Conservation (phyloP, 2,113 vertebrate genomes). For the Poeciliopsis turrubarensis region DNA sequence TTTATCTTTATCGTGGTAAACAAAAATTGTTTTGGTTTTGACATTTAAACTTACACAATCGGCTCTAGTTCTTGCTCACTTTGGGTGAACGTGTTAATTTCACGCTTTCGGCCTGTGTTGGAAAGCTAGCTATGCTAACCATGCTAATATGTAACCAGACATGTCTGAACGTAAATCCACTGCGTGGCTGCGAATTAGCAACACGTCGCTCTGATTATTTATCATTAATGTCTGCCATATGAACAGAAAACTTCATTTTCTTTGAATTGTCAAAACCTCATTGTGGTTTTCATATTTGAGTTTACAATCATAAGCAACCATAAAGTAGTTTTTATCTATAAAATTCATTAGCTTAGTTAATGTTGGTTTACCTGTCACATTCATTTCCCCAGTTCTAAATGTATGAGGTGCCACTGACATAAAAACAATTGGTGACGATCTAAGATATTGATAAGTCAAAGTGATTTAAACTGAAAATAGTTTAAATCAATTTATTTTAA, state of each 20-base stretch:
- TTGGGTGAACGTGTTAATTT: background rate
- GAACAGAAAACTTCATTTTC: background rate
- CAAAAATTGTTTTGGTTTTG: rapidly evolving
- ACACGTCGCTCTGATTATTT: rapidly evolving
- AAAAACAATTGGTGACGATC: too few relatives aligned
- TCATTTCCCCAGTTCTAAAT: too few relatives aligned
- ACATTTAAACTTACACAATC: background rate
- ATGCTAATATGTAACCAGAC: constrained; percentile 16
- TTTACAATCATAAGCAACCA: background rate
- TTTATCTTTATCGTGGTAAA: background rate
- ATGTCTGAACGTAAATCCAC: constrained; percentile 43
- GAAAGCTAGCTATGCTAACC: constrained; percentile 33
- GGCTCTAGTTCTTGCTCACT: rapidly evolving
- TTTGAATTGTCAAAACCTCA: too few relatives aligned
- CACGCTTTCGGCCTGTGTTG: constrained; percentile 14
- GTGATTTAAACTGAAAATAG: too few relatives aligned
- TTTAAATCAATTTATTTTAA: too few relatives aligned
- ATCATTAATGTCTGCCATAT: background rate
- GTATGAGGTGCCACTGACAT: too few relatives aligned
- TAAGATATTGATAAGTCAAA: too few relatives aligned
- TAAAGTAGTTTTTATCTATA: background rate
- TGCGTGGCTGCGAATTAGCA: too few relatives aligned
- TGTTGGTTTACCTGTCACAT: too few relatives aligned
- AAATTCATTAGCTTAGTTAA: too few relatives aligned
- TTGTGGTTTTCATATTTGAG: background rate